Evolutionary conservation across 2,113 vertebrate genomes (phyloP).

Genomic region (Ifrita kowaldi): DNA sequence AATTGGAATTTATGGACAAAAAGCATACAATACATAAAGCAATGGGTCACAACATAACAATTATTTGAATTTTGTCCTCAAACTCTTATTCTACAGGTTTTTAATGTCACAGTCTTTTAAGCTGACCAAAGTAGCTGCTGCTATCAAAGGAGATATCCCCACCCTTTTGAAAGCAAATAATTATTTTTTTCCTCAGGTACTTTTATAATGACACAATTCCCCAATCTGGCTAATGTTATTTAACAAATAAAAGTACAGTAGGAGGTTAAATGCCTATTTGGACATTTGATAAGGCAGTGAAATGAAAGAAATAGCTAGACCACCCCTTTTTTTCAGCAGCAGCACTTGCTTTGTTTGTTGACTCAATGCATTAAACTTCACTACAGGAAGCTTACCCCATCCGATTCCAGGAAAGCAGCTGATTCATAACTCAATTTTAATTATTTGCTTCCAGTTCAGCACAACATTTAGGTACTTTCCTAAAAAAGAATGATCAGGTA

Average conservation of each 20-base stretch:
- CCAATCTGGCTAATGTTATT: background rate
- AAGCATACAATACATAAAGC: background rate
- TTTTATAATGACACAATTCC: background rate
- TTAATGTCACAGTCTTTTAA: background rate
- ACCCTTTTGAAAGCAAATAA: background rate
- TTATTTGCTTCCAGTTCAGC: background rate
- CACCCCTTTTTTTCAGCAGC: background rate
- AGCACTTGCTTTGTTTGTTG: background rate
- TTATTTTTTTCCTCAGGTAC: accelerated
- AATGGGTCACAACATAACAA: background rate
- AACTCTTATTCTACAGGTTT: background rate
- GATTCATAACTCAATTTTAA: background rate
- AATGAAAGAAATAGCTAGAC: background rate
- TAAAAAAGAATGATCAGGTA: background rate
- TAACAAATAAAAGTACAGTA: background rate
- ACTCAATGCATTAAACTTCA: background rate
- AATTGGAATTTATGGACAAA: background rate
- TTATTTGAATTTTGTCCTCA: background rate
- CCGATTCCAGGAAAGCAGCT: background rate
- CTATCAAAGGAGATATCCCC: background rate
- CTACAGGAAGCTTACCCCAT: background rate
- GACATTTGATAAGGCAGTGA: background rate
- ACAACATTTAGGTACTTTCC: background rate
- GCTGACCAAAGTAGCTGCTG: background rate
- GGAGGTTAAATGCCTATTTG: background rate